Base-by-base conservation (phyloP, 2,113 vertebrate genomes). In the Rissa tridactyla region DNA sequence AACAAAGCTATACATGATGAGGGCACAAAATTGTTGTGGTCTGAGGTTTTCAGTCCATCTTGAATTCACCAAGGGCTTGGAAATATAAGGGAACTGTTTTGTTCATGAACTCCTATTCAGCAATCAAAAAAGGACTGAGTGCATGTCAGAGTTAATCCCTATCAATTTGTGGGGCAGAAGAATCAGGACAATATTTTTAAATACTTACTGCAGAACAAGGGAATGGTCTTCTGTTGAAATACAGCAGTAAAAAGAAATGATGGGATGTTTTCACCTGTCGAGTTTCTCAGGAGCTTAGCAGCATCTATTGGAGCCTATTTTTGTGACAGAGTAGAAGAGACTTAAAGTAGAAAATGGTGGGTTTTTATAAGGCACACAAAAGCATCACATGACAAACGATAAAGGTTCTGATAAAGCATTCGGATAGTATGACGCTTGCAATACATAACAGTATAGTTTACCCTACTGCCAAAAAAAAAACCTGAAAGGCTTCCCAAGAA, bases 261-360 rank as follows among this genome's bases (percentile, higher is more conserved):
- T 12, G 36, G 23, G 58, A 19, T 29, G 32, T 78, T 40, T 78
- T 46, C 32, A 61, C 10, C 23, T 32, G 6, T 27, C 21, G 42
- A 11, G 18, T 57, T 86, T 80, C 20, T 77, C 16, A 19, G 30
- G 21, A 92, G 4, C 6, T 69, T 30, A 54, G 57, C 6, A 85
- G 20, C 14, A 44, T 30, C 27, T 42, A 17, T 47, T 81, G 30
- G 21, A 75, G 40, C 10, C 4, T n/a, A 25, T n/a, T 82, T 85
- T 60, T 72, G 11, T 42, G 44, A 46, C 32, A 79, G 36, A 44
- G 12, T 57, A 60, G 32, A 70, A 78, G 11, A 49, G 4, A 8
- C 2, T 32, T 4, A 4, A 36, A 1, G 1, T 66, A 62, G 34
- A 86, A 85, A 58, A 60, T 17, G 1, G 7, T 58, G 5, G 1